These are phyloP conservation scores for Tympanoctomys barrerae DNA, from an alignment of 2,797 vertebrate species.

Conservation along the genomic window DNA sequence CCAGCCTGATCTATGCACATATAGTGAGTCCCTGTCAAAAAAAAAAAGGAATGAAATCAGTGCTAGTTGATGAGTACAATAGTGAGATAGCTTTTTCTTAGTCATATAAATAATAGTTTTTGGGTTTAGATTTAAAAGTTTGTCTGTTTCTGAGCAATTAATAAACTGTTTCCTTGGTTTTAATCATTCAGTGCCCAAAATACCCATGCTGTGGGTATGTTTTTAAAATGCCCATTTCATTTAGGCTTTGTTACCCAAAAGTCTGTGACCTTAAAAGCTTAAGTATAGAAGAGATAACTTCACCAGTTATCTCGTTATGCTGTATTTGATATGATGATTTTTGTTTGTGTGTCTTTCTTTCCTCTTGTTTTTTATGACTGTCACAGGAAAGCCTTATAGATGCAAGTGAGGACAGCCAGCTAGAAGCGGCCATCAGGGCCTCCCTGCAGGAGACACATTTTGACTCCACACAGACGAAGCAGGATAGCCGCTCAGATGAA, in stretches of 20 bases:
- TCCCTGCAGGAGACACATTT: slow-evolving; percentile 99
- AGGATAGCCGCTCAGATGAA: slow-evolving; percentile 93
- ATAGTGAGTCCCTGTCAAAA: neutral
- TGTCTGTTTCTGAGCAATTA: slow-evolving; percentile 28
- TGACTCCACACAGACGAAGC: slow-evolving; percentile 93
- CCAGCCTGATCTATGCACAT: neutral
- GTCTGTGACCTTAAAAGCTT: slow-evolving; percentile 9
- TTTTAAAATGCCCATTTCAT: slow-evolving; percentile 33
- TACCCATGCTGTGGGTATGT: neutral
- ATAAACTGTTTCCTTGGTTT: slow-evolving; percentile 55
- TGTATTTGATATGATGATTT: slow-evolving; percentile 4
- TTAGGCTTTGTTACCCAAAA: slow-evolving; percentile 22
- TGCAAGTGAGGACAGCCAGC: slow-evolving; percentile 99
- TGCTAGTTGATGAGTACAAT: slow-evolving; percentile 11
- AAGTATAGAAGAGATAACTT: slow-evolving; percentile 14
- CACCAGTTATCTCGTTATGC: neutral
- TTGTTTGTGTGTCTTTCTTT: slow-evolving; percentile 72
- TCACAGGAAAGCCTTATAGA: slow-evolving; percentile 98
- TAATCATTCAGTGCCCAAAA: slow-evolving; percentile 45
- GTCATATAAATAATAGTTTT: slow-evolving; percentile 48
- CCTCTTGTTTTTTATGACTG: slow-evolving; percentile 78
- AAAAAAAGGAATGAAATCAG: neutral
- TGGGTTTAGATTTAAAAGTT: slow-evolving; percentile 55
- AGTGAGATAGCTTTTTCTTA: slow-evolving; percentile 1
- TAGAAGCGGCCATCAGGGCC: slow-evolving; percentile 98